Base-by-base conservation (phyloP, 2,113 vertebrate genomes). In the Chloebia gouldiae region DNA sequence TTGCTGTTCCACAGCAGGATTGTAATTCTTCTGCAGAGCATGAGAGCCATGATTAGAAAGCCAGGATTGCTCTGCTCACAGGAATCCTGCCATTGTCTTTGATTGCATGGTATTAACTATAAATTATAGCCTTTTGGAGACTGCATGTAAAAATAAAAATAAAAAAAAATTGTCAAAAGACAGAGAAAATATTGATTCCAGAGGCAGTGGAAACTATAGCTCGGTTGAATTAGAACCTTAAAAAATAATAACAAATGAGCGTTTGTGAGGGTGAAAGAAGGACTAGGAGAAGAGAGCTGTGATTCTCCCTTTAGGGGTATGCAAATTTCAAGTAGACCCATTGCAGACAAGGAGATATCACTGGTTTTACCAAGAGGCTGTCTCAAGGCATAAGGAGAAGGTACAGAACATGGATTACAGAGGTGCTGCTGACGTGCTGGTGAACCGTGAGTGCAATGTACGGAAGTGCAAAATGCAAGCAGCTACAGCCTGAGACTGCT, bases 51-150 rank as follows among this genome's bases (percentile, higher is more conserved):
- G 96, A 96, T 97, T 95, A 97, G 94, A 90, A 95, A 98, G 97
- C 96, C 93, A 88, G 96, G 92, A 95, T 96, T 95, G 95, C 96
- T 96, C 92, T 35, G 88, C 81, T 97, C 93, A 68, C 92, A 93
- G 96, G 93, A 96, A 70, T 98, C 95, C 95, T 96, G 92, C 97
- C 97, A 96, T 97, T 97, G 97, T 98, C 97, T 97, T 96, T 98
- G 97, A 98, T 98, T 98, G 97, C 95, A 97, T 94, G 93, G 97
- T 98, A 97, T 98, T 98, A 98, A 95, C 93, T 28, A 85, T 97
- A 98, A 98, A 98, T 98, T 98, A 98, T 90, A 98, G 95, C 96
- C 96, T 98, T 98, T 95, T 93, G 97, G 96, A 98, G 96, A 90
- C 97, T 44, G 17, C 97, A 97, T 97, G 96, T 97, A 98, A 98